Evolutionary conservation across 2,888 invertebrate genomes (phyloP).

Genomic region (Notodonta dromedarius): DNA sequence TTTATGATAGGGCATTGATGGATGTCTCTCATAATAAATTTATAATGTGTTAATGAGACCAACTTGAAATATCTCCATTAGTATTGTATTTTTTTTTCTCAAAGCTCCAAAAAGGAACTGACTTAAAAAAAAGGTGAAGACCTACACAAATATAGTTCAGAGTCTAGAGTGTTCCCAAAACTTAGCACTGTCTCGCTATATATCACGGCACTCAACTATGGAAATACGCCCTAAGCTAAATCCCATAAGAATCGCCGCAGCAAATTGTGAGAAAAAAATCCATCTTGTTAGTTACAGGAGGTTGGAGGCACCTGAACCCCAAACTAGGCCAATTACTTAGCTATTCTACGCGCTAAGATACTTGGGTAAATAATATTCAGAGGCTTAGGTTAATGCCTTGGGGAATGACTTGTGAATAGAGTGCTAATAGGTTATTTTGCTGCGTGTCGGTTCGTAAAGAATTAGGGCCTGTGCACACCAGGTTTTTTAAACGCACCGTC

Average conservation of each 20-base stretch:
- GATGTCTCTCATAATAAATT: too few relatives aligned
- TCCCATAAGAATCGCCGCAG: constrained; percentile 15
- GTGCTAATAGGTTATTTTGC: too few relatives aligned
- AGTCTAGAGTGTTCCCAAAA: not conserved
- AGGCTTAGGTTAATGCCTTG: not conserved
- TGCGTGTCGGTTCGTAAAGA: too few relatives aligned
- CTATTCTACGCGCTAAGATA: not conserved
- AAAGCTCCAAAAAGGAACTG: too few relatives aligned
- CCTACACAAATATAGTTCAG: too few relatives aligned
- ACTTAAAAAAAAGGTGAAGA: too few relatives aligned
- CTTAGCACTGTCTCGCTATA: constrained; percentile 16
- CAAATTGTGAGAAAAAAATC: constrained; percentile 18
- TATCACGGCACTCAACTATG: constrained; percentile 22
- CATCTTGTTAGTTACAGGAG: constrained; percentile 10
- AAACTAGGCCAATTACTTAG: constrained; percentile 9
- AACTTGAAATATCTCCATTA: too few relatives aligned
- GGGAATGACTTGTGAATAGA: not conserved
- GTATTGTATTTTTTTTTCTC: too few relatives aligned
- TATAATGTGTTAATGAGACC: too few relatives aligned
- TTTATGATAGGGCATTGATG: too few relatives aligned
- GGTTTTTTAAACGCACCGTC: too few relatives aligned
- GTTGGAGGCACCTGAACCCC: constrained; percentile 10
- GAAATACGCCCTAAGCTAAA: constrained; percentile 20
- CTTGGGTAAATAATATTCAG: not conserved
- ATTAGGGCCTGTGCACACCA: too few relatives aligned